phyloP scores from a whole-genome alignment of 2,888 invertebrate genomes.

The Sminthurides aquaticus region DNA sequence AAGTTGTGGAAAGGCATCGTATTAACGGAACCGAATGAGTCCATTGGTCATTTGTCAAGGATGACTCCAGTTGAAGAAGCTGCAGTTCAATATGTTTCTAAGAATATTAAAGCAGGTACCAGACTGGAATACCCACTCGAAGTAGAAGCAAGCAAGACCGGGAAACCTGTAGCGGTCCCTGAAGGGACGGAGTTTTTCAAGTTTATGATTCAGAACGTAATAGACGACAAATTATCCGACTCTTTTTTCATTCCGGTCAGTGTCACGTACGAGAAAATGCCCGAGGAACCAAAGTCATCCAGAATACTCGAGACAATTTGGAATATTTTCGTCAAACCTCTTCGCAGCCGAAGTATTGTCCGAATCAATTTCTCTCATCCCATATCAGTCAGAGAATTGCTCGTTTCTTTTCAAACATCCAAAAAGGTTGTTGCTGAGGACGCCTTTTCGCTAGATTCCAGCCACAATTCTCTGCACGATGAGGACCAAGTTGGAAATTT shows the following conservation, averaged over 20 bases:
- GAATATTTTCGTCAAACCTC: too few relatives aligned
- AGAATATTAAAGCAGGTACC: not conserved
- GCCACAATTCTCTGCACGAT: too few relatives aligned
- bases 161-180: not conserved
- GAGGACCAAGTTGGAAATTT: too few relatives aligned
- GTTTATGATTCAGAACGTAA: not conserved
- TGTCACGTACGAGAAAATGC: conserved; percentile 15
- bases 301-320: too few relatives aligned
- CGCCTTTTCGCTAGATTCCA: too few relatives aligned
- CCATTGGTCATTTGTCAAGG: not conserved
- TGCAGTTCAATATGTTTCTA: not conserved
- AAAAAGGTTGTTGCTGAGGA: too few relatives aligned
- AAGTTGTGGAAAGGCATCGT: not conserved
- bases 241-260: conserved; percentile 11
- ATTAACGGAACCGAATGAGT: not conserved
- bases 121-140: not conserved
- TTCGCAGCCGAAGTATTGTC: too few relatives aligned
- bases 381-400: conserved; percentile 9
- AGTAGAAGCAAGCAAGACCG: not conserved
- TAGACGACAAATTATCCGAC: conserved; percentile 1
- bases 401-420: too few relatives aligned
- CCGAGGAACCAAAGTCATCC: not conserved
- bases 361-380: conserved; percentile 19
- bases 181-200: not conserved
- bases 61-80: too few relatives aligned